A percentile compares a stretch with the other conserved stretches of the same genome.
Evolutionary conservation across 2,797 vertebrate genomes (phyloP).

Genomic region (Chelidonichthys spinosus): DNA sequence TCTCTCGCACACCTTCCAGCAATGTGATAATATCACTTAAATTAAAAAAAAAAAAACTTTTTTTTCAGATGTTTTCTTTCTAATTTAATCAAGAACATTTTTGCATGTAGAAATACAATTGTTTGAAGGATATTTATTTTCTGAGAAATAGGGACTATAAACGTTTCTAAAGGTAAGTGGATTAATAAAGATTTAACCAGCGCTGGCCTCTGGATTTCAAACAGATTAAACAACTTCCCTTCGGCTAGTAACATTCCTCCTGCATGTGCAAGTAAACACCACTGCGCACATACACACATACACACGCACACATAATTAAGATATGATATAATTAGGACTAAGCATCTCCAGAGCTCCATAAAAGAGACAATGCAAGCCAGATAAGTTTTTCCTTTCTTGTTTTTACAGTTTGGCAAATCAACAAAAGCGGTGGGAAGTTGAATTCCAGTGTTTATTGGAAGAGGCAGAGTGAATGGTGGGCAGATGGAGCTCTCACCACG

Average conservation of each 20-base stretch:
- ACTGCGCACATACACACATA: slow-evolving; percentile 1
- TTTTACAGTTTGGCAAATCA: slow-evolving; percentile 67
- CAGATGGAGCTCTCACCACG: slow-evolving; percentile 71
- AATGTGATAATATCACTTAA: slow-evolving; percentile 67
- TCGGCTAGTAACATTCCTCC: slow-evolving; percentile 63
- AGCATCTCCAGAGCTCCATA: slow-evolving; percentile 56
- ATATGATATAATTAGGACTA: slow-evolving; percentile 67
- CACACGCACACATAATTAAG: slow-evolving; percentile 42
- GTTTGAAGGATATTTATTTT: not conserved
- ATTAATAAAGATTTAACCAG: slow-evolving; percentile 49
- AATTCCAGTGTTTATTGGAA: slow-evolving; percentile 67
- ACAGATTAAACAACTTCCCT: slow-evolving; percentile 60
- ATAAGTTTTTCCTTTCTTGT: slow-evolving; percentile 32
- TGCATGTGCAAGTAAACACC: slow-evolving; percentile 34
- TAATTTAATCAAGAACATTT: slow-evolving; percentile 21
- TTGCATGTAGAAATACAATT: not conserved
- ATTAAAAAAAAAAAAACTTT: slow-evolving; percentile 1
- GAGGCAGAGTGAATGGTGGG: slow-evolving; percentile 66
- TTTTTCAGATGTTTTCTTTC: slow-evolving; percentile 3
- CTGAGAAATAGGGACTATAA: slow-evolving; percentile 11
- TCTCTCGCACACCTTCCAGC: slow-evolving; percentile 68
- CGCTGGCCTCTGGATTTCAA: slow-evolving; percentile 54
- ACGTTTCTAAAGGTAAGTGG: slow-evolving; percentile 21
- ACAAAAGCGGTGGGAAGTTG: slow-evolving; percentile 56
- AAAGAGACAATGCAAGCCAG: slow-evolving; percentile 47